Evolutionary conservation across 2,888 invertebrate species (phyloP).

Genomic region (Stegophylla sp.): DNA sequence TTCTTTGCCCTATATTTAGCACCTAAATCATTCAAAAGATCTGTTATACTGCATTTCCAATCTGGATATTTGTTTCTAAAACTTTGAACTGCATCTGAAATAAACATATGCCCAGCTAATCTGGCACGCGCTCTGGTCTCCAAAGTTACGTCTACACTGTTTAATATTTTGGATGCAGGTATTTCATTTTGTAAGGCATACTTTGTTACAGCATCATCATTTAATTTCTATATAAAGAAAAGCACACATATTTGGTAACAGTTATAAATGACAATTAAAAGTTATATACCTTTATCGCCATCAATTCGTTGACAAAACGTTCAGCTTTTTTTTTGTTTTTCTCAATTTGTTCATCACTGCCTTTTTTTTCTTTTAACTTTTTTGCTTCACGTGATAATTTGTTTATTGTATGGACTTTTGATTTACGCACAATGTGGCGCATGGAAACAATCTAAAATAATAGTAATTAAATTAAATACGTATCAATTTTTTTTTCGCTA

Average conservation of each 20-base stretch:
- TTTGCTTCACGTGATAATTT: constrained; percentile 62
- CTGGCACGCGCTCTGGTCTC: constrained; percentile 60
- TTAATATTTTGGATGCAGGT: constrained; percentile 60
- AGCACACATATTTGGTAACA: background rate
- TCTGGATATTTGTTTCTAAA: constrained; percentile 60
- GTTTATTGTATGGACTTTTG: constrained; percentile 62
- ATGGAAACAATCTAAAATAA: constrained; percentile 62
- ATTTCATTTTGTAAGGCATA: constrained; percentile 62
- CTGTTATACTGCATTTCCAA: constrained; percentile 60
- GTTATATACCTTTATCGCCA: constrained; percentile 61
- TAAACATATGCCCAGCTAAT: constrained; percentile 60
- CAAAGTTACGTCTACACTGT: constrained; percentile 60
- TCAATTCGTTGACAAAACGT: constrained; percentile 60
- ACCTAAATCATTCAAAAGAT: constrained; percentile 56
- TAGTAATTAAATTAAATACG: background rate
- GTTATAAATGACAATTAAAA: background rate
- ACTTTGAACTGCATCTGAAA: constrained; percentile 59
- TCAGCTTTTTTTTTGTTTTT: constrained; percentile 62
- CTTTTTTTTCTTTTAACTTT: constrained; percentile 62
- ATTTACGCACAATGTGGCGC: constrained; percentile 61
- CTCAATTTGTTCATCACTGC: constrained; percentile 61
- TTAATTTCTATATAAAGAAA: constrained; percentile 61
- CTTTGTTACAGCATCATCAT: constrained; percentile 61
- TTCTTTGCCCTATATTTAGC: constrained; percentile 59
- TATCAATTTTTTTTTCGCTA: too few relatives aligned